phyloP scores from a whole-genome alignment of 2,888 invertebrate species.

The Norana najaformis region DNA sequence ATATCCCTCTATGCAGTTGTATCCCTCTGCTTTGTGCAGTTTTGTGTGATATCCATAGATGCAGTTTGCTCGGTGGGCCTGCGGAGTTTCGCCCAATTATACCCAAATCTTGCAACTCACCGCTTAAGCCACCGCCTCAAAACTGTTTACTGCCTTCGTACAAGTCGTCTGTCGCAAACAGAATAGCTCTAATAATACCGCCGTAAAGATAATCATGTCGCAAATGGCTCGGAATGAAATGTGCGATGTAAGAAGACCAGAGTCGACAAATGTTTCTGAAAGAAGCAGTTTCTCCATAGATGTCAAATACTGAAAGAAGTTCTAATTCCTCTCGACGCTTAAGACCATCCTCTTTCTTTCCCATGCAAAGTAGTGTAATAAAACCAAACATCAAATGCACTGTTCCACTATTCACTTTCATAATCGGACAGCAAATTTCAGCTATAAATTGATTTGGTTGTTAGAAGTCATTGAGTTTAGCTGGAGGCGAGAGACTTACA shows the following conservation, averaged over 20 bases:
- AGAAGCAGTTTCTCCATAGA: background rate
- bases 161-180: background rate
- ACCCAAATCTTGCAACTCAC: no score
- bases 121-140: no score
- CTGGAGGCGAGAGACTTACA: background rate
- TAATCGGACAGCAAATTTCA: background rate
- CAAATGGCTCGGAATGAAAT: background rate
- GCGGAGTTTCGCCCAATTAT: no score
- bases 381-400: background rate
- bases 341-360: background rate
- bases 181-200: background rate
- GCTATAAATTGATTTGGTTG: background rate
- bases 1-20: no score
- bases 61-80: background rate
- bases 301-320: background rate
- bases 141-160: background rate
- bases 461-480: background rate
- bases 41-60: background rate
- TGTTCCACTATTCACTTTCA: background rate
- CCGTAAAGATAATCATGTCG: background rate
- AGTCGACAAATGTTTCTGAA: background rate
- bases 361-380: background rate
- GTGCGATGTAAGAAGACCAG: background rate
- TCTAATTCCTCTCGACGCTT: background rate
- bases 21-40: background rate